phyloP scores from a whole-genome alignment of 2,888 invertebrate species.

The Limnephilus auricula region DNA sequence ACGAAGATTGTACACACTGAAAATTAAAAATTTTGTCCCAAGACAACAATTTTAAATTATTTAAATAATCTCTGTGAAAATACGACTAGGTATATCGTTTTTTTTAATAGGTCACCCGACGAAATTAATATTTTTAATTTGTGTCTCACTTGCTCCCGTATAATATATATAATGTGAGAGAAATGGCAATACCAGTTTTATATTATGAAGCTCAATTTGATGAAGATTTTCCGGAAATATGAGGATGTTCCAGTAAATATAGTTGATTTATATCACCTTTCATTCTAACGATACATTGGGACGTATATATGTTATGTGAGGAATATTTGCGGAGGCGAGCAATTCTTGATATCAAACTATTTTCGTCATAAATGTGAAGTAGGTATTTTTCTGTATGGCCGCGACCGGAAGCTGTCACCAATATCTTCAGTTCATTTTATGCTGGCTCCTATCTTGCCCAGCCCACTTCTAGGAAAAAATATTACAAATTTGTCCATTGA shows the following conservation, averaged over 20 bases:
- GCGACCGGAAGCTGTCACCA: conserved; percentile 63
- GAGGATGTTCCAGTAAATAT: conserved; percentile 17
- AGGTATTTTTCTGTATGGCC: conserved; percentile 44
- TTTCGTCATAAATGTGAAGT: conserved; percentile 16
- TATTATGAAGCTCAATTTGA: conserved; percentile 15
- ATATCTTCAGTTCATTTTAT: conserved; percentile 56
- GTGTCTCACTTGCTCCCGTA: background rate
- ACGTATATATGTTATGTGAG: background rate
- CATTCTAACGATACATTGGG: background rate
- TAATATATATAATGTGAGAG: background rate
- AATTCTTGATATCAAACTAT: background rate
- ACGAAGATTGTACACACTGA: background rate
- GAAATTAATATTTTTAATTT: background rate
- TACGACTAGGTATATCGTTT: background rate
- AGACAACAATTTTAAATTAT: background rate
- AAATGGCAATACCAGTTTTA: conserved; percentile 35
- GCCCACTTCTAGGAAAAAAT: conserved; percentile 58
- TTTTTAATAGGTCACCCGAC: background rate
- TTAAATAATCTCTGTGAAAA: background rate
- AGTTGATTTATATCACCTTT: background rate
- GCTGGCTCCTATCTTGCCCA: conserved; percentile 60
- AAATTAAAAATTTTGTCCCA: background rate
- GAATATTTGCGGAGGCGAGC: conserved; percentile 32
- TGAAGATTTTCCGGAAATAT: conserved; percentile 41
- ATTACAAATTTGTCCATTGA: conserved; percentile 49